phyloP scores from a whole-genome alignment of 2,888 invertebrate genomes.

The Stictocephala bisonia region DNA sequence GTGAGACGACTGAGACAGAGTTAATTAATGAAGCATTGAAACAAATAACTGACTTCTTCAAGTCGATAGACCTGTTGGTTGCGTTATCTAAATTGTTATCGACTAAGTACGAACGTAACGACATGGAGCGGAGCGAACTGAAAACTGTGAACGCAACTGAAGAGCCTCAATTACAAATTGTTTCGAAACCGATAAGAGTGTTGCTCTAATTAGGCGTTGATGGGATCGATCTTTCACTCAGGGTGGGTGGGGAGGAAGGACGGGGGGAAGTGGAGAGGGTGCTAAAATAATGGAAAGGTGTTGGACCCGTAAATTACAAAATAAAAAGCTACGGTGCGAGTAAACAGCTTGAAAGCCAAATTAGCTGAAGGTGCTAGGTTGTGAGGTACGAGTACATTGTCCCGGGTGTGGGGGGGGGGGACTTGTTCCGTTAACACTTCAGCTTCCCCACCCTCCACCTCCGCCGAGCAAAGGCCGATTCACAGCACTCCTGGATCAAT shows the following conservation, averaged over 20 bases:
- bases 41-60: too few relatives aligned
- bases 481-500: slow-evolving; percentile 34
- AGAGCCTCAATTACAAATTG: slow-evolving; percentile 38
- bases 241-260: slow-evolving; percentile 37
- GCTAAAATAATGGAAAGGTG: slow-evolving; percentile 46
- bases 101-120: too few relatives aligned
- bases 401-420: slow-evolving; percentile 7
- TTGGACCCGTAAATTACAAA: slow-evolving; percentile 44
- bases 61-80: too few relatives aligned
- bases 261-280: slow-evolving; percentile 42
- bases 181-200: slow-evolving; percentile 35
- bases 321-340: slow-evolving; percentile 30
- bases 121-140: too few relatives aligned
- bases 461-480: slow-evolving; percentile 5
- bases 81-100: too few relatives aligned
- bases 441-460: not conserved
- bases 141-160: slow-evolving; percentile 23
- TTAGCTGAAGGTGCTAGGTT: slow-evolving; percentile 40
- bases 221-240: slow-evolving; percentile 22
- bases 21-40: too few relatives aligned
- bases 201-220: slow-evolving; percentile 47
- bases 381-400: slow-evolving; percentile 25
- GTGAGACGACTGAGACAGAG: too few relatives aligned
- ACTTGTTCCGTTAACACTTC: slow-evolving; percentile 45
- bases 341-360: slow-evolving; percentile 47